These are phyloP conservation scores for Brachyhypopomus occidentalis DNA, from an alignment of 2,113 vertebrate genomes.

Conservation along the genomic window DNA sequence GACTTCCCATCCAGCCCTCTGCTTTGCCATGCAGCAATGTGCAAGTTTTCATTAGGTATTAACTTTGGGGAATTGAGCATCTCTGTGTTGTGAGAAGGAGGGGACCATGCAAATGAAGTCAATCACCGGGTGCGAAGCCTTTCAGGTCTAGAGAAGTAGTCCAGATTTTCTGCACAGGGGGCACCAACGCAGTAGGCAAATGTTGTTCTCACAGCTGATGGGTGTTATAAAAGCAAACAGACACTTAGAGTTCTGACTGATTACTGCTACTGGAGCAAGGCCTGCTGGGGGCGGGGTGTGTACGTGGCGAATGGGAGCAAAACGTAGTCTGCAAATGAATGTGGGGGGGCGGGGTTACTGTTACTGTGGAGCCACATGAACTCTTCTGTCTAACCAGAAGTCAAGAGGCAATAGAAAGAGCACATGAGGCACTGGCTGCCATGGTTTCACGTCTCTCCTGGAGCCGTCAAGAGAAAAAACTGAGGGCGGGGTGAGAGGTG, in stretches of 20 bases:
- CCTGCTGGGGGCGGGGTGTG: background rate
- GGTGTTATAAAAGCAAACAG: slow-evolving; percentile 34
- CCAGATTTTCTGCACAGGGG: slow-evolving; percentile 51
- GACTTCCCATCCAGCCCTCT: slow-evolving; percentile 62
- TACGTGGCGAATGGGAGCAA: too few species aligned
- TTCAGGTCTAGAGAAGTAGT: slow-evolving; percentile 53
- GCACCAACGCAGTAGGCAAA: slow-evolving; percentile 44
- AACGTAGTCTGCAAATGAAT: too few species aligned
- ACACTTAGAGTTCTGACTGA: background rate
- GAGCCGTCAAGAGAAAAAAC: background rate
- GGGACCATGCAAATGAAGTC: slow-evolving; percentile 65
- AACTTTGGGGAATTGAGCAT: slow-evolving; percentile 69
- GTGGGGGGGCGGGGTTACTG: too few species aligned
- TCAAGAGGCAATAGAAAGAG: too few species aligned
- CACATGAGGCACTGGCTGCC: too few species aligned
- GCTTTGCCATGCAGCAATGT: slow-evolving; percentile 67
- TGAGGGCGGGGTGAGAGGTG: background rate
- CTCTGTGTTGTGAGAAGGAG: slow-evolving; percentile 65
- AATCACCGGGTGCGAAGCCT: slow-evolving; percentile 51
- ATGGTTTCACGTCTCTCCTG: background rate
- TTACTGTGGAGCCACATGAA: too few species aligned
- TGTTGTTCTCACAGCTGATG: slow-evolving; percentile 48
- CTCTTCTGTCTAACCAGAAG: too few species aligned
- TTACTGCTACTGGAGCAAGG: background rate
- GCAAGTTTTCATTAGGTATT: slow-evolving; percentile 62